Percentiles rank a stretch among this genome's conserved stretches.
Conservation (phyloP, 1,140 invertebrate species). For the Episyrphus balteatus region DNA sequence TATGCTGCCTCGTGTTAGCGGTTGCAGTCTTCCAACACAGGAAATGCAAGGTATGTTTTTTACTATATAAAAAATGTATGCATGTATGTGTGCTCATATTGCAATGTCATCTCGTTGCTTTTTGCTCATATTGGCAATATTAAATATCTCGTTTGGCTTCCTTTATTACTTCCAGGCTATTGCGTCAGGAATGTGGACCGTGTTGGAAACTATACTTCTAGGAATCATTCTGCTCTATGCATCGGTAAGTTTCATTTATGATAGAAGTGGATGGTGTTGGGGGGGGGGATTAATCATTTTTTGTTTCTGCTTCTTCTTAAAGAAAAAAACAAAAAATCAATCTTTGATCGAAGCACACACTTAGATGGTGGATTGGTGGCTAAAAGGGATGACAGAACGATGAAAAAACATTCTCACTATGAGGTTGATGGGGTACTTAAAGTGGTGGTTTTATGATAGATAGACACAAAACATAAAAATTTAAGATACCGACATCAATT, state of each 20-base stretch:
- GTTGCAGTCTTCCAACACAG: conserved; percentile 61
- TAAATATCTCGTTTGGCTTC: neutral
- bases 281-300: neutral
- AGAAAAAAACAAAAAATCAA: neutral
- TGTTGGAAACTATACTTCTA: conserved; percentile 74
- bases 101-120: neutral
- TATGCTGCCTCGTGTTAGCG: conserved; percentile 55
- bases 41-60: conserved; percentile 58
- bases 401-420: too few species aligned
- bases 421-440: too few species aligned
- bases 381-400: too few species aligned
- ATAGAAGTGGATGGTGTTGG: neutral
- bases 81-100: neutral
- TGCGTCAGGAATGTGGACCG: conserved; percentile 76
- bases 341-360: neutral
- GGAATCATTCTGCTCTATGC: conserved; percentile 75
- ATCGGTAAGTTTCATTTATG: conserved; percentile 53
- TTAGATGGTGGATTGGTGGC: too few species aligned
- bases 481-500: too few species aligned
- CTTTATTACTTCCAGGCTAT: conserved; percentile 50
- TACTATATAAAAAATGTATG: neutral
- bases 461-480: too few species aligned
- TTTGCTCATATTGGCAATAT: neutral
- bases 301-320: neutral
- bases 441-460: too few species aligned